phyloP scores from a whole-genome alignment of 2,113 vertebrate genomes.

The Physeter macrocephalus region DNA sequence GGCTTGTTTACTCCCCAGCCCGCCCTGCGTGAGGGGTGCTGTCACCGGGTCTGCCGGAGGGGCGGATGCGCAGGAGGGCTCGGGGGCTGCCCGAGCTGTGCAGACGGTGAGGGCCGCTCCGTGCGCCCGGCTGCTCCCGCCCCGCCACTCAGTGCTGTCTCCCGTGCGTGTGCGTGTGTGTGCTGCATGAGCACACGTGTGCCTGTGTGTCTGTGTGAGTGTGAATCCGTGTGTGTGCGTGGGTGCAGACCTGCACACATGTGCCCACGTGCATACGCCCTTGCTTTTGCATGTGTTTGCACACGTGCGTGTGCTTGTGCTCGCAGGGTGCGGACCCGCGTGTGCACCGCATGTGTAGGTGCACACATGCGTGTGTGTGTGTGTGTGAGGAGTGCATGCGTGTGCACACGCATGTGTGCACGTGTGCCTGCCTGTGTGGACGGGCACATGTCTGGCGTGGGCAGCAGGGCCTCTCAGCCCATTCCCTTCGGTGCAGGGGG shows the following conservation, averaged over 20 bases:
- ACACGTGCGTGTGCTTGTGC: too few species aligned
- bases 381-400: not conserved
- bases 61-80: rapidly evolving
- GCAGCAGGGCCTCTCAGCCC: not conserved
- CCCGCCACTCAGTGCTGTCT: rapidly evolving
- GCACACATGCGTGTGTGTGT: not conserved
- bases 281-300: not conserved
- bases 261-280: not conserved
- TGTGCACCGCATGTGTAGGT: not conserved
- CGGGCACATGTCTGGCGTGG: rapidly evolving
- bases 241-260: rapidly evolving
- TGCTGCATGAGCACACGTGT: too few species aligned
- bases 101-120: not conserved
- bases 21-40: rapidly evolving
- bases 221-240: rapidly evolving
- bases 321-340: too few species aligned
- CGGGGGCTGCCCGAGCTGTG: not conserved
- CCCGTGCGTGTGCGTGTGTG: rapidly evolving
- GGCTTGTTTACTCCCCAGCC: not conserved
- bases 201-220: not conserved
- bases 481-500: not conserved
- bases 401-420: not conserved
- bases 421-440: not conserved
- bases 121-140: rapidly evolving
- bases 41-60: rapidly evolving